Percentiles rank a stretch among this genome's conserved stretches.
Evolutionary conservation across 1,140 invertebrate genomes (phyloP).

Genomic region (Drosophila rhopaloa): DNA sequence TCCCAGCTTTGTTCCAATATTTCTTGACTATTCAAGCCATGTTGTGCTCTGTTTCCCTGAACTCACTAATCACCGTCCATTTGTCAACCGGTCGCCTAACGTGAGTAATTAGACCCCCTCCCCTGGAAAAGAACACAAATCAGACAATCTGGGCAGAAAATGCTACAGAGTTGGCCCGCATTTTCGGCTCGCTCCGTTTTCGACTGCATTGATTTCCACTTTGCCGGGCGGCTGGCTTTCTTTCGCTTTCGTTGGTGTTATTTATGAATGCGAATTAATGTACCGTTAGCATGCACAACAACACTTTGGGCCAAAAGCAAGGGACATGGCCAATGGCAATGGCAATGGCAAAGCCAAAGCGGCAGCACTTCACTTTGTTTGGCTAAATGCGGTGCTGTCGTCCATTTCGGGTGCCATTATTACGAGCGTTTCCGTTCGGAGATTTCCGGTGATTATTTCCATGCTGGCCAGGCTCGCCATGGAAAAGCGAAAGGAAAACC

Average conservation of each 20-base stretch:
- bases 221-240: constrained; percentile 22
- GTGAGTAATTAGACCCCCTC: constrained; percentile 30
- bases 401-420: constrained; percentile 74
- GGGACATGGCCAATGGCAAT: constrained; percentile 27
- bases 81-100: constrained; percentile 20
- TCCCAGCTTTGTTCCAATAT: too few species aligned
- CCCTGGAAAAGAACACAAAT: constrained; percentile 6
- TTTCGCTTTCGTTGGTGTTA: constrained; percentile 32
- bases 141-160: constrained; percentile 12
- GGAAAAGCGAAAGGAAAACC: constrained; percentile 17
- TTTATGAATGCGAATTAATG: constrained; percentile 80
- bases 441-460: constrained; percentile 81
- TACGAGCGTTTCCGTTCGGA: constrained; percentile 73
- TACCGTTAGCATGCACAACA: constrained; percentile 73
- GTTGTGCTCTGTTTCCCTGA: background rate
- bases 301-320: constrained; percentile 48
- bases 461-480: constrained; percentile 27
- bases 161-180: background rate
- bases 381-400: constrained; percentile 69
- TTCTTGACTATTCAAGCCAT: too few species aligned
- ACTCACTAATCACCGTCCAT: constrained; percentile 4
- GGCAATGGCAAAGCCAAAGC: constrained; percentile 8
- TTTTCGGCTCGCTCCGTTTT: background rate
- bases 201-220: constrained; percentile 74
- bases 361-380: constrained; percentile 64